Conservation (phyloP, 1,140 invertebrate species). For the Pseudoatta argentina region DNA sequence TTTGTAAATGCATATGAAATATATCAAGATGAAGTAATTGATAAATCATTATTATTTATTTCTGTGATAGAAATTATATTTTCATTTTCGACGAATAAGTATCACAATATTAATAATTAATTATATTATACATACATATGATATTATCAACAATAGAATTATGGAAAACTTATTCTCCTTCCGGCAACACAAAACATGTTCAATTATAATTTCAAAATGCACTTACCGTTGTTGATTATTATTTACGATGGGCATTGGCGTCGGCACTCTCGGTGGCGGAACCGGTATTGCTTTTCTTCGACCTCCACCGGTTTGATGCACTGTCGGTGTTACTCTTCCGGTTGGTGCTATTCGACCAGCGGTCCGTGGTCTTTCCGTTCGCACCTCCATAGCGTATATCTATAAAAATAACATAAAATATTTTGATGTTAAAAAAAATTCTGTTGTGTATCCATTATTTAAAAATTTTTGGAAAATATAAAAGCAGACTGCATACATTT, state of each 20-base stretch:
- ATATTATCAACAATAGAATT: too few relatives aligned
- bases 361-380: conserved; percentile 82
- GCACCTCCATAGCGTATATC: conserved; percentile 82
- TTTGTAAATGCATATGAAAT: background rate
- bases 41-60: background rate
- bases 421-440: conserved; percentile 8
- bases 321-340: conserved; percentile 82
- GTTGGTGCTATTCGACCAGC: conserved; percentile 83
- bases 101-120: background rate
- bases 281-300: conserved; percentile 84
- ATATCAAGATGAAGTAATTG: background rate
- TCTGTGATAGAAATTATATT: background rate
- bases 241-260: conserved; percentile 84
- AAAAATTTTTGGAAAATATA: background rate
- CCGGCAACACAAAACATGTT: background rate
- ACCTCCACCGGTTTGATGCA: conserved; percentile 82
- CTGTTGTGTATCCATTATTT: background rate
- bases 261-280: conserved; percentile 84
- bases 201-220: conserved; percentile 22
- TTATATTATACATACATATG: background rate
- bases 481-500: background rate
- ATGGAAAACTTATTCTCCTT: background rate
- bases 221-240: conserved; percentile 83
- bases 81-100: background rate
- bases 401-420: conserved; percentile 57